Evolutionary conservation across 1,140 invertebrate genomes (phyloP).

Genomic region (Lerema accius): DNA sequence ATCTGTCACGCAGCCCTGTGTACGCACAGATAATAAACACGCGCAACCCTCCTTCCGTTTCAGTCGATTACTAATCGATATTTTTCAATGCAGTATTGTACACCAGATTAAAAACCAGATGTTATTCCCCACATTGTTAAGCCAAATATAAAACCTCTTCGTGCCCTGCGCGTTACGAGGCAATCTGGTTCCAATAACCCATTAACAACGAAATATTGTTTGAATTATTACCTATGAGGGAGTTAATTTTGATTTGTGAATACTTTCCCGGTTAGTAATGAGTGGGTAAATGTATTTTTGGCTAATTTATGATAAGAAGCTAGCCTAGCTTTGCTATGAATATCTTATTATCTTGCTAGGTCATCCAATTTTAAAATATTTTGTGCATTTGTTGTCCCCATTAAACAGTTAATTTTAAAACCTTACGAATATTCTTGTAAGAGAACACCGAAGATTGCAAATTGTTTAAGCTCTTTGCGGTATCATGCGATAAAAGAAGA

Average conservation of each 20-base stretch:
- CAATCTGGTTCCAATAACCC: conserved; percentile 40
- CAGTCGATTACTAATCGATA: conserved; percentile 33
- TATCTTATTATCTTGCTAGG: too few species aligned
- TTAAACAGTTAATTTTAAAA: too few species aligned
- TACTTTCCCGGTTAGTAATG: conserved; percentile 8
- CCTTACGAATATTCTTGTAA: too few species aligned
- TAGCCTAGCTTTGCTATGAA: background rate
- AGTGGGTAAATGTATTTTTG: conserved; percentile 15
- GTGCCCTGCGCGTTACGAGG: conserved; percentile 19
- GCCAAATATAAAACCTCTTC: conserved; percentile 34
- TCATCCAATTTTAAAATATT: too few species aligned
- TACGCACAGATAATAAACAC: conserved; percentile 31
- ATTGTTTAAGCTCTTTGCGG: too few species aligned
- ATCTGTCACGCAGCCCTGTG: conserved; percentile 19
- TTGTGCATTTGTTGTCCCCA: too few species aligned
- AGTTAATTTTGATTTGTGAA: conserved; percentile 42
- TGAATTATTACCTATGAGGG: conserved; percentile 32
- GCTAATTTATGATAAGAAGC: conserved; percentile 1
- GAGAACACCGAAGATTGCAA: too few species aligned
- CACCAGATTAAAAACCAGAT: conserved; percentile 38
- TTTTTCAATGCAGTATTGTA: conserved; percentile 37
- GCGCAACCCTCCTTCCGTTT: conserved; percentile 36
- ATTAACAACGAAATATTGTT: conserved; percentile 40
- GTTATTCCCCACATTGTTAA: conserved; percentile 34
- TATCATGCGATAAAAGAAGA: too few species aligned